A percentile compares a stretch with the other conserved stretches of the same genome.
Conservation (phyloP, 2,888 invertebrate species). For the Pollenia labialis region DNA sequence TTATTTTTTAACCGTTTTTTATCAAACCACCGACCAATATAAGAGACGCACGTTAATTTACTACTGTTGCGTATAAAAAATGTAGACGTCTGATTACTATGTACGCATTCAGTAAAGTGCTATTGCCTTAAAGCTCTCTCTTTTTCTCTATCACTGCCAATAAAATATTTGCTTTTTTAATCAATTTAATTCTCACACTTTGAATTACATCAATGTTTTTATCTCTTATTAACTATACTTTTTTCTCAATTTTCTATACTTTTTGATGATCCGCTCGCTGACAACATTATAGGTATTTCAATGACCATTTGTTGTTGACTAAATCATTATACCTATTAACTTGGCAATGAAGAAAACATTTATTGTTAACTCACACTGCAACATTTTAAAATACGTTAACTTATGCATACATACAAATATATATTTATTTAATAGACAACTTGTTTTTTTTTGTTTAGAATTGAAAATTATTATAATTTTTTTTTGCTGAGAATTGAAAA, state of each 20-base stretch:
- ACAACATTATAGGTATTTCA: neutral
- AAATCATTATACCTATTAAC: slow-evolving; percentile 22
- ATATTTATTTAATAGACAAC: neutral
- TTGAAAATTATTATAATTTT: slow-evolving; percentile 7
- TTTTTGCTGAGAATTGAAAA: slow-evolving; percentile 9
- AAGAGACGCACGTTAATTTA: slow-evolving; percentile 66
- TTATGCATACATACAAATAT: neutral
- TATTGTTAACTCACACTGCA: slow-evolving; percentile 6
- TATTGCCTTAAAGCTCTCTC: slow-evolving; percentile 46
- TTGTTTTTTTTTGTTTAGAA: slow-evolving; percentile 12
- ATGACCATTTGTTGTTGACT: slow-evolving; percentile 25
- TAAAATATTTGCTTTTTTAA: neutral
- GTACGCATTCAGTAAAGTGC: slow-evolving; percentile 56
- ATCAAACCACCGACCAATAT: slow-evolving; percentile 52
- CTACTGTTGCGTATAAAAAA: slow-evolving; percentile 67
- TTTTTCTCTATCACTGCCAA: neutral
- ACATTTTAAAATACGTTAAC: neutral
- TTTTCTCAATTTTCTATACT: neutral
- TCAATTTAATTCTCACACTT: slow-evolving; percentile 1
- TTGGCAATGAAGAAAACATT: slow-evolving; percentile 10
- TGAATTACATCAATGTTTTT: neutral
- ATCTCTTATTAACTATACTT: neutral
- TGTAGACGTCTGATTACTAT: slow-evolving; percentile 48
- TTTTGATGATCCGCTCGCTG: neutral
- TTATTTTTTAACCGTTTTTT: slow-evolving; percentile 9